Conservation (phyloP, 53 echinoderm and acorn worm genomes). For the Mesocentrotus franciscanus region DNA sequence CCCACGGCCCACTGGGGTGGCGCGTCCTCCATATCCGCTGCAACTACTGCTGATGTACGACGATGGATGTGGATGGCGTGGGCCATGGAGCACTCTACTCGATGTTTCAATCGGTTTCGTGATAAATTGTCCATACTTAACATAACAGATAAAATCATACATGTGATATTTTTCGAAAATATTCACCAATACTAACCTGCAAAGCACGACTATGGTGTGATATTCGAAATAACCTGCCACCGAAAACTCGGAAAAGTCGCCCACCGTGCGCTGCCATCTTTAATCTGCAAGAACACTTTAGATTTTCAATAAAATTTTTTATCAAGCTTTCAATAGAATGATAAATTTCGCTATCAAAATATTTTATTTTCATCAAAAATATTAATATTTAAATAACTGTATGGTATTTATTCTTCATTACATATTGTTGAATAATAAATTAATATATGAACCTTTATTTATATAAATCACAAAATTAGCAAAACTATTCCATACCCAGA, state of each 20-base stretch:
- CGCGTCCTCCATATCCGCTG: background rate
- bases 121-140: too few relatives aligned
- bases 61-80: too few relatives aligned
- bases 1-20: background rate
- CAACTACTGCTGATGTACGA: too few relatives aligned
- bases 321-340: background rate
- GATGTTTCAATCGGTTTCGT: too few relatives aligned
- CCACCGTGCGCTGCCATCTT: constrained; percentile 58
- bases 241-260: background rate
- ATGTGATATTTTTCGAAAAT: too few relatives aligned
- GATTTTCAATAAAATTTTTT: background rate
- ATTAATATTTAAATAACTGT: background rate
- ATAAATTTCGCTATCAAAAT: background rate
- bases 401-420: background rate
- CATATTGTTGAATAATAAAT: background rate
- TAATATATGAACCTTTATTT: background rate
- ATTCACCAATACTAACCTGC: background rate
- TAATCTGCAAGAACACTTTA: background rate
- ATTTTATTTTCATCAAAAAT: background rate
- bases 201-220: constrained; percentile 2
- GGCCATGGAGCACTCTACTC: too few relatives aligned
- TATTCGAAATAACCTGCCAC: background rate
- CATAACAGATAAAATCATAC: too few relatives aligned
- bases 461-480: background rate
- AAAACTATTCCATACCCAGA: background rate